These are phyloP conservation scores for Thereva nobilitata DNA, from an alignment of 2,888 invertebrate species.

Conservation along the genomic window DNA sequence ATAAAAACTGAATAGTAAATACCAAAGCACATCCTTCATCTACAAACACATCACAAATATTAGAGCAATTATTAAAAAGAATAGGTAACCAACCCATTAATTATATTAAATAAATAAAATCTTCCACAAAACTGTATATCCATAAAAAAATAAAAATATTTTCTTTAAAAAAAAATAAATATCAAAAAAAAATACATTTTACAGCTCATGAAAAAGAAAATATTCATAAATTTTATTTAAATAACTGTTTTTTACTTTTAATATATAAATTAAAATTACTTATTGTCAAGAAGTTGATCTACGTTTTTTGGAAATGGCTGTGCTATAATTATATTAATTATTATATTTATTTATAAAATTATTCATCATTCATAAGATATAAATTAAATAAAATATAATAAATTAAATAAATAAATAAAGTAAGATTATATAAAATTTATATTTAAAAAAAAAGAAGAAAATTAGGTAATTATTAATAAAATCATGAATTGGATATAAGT, in stretches of 20 bases:
- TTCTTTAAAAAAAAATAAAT: conserved; percentile 4
- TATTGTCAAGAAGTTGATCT: conserved; percentile 89
- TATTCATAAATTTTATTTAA: conserved; percentile 28
- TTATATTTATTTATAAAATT: conserved; percentile 45
- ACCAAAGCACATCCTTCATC: neutral
- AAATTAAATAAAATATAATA: conserved; percentile 19
- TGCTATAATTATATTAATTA: conserved; percentile 57
- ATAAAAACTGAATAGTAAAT: too few species aligned
- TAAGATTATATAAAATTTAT: conserved; percentile 18
- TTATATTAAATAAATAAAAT: neutral
- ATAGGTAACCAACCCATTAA: neutral
- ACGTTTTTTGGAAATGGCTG: conserved; percentile 90
- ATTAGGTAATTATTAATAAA: conserved; percentile 3
- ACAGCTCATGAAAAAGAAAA: conserved; percentile 27
- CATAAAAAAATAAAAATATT: conserved; percentile 7
- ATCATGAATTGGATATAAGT: neutral
- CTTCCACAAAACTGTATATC: conserved; percentile 19
- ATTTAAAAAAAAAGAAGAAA: neutral
- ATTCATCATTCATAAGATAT: conserved; percentile 41
- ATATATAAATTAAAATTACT: conserved; percentile 35
- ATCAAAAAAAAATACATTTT: conserved; percentile 27
- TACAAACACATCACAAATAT: neutral
- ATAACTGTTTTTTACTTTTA: conserved; percentile 30
- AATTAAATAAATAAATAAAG: conserved; percentile 20
- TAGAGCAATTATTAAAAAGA: neutral